Evolutionary conservation across 2,113 vertebrate species (phyloP), one percentile per base, ranked within the genome.

Genomic region (Butorides virescens): DNA sequence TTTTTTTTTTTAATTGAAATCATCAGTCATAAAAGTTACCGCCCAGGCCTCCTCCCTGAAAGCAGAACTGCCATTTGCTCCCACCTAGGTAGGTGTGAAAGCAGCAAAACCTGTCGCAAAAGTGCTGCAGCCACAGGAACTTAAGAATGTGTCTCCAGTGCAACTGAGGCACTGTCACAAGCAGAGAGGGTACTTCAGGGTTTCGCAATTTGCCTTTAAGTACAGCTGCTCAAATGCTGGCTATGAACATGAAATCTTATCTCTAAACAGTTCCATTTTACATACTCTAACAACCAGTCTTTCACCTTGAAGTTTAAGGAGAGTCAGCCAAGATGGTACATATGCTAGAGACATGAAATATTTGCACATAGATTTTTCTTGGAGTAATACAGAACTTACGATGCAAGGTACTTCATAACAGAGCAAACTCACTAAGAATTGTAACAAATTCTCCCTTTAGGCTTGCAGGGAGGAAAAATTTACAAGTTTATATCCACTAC

Each of bases 51-150:
- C 96, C 95, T 94, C 93, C 93, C 94, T 67, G 59, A 26, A 74
- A 92, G 76, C 1, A 47, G 72, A 73, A 34, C 9, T 0, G 0
- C 37, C 34, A 46, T 46, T 42, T 66, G 53, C 39, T 91, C 78
- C 92, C 92, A 90, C 78, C 59, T 46, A 77, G 55, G 71, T 30
- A 72, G 81, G 44, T 76, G 78, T 66, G 81, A 72, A 94, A 95
- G 93, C 93, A 88, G 95, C 67, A 95, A 91, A 96, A 95, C 94
- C 94, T 95, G 94, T 61, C 90, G 71, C 93, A 79, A 50, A 73
- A 82, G 90, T 2, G 26, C 11, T 55, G 32, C 62, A 46, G 84
- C 58, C 81, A 77, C 70, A 66, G 46, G 52, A 85, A 58, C 74
- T n/a, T 30, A 8, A 32, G n/a, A 84, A 56, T 0, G 0, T 5